These are phyloP conservation scores for Erpetoichthys calabaricus DNA, from an alignment of 2,797 vertebrate species.

Conservation along the genomic window DNA sequence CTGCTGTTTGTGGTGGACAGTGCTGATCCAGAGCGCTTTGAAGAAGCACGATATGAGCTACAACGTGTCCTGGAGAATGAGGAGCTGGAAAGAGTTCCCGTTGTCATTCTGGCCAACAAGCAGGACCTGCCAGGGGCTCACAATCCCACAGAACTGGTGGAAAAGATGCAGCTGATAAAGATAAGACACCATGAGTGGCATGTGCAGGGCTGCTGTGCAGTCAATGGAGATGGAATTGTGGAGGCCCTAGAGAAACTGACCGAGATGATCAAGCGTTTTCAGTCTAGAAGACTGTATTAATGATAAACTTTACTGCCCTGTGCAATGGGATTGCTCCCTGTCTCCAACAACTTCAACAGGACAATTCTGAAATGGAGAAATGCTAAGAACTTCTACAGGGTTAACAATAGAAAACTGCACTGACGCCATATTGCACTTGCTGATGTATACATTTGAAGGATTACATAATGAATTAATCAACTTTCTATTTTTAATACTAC, in stretches of 20 bases:
- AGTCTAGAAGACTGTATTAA: background rate
- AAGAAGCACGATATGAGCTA: conserved; percentile 14
- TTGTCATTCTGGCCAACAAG: conserved; percentile 22
- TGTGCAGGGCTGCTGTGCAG: conserved; percentile 22
- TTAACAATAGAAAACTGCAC: no score
- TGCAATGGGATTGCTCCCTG: no score
- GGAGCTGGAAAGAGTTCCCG: conserved; percentile 13
- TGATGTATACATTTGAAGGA: no score
- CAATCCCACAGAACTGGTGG: conserved; percentile 12
- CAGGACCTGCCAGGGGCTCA: conserved; percentile 23
- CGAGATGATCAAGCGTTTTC: conserved; percentile 1
- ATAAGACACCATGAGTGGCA: conserved; percentile 20
- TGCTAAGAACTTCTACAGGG: no score
- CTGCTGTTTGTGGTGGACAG: conserved; percentile 23
- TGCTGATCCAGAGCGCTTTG: conserved; percentile 15
- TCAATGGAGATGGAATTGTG: conserved; percentile 25
- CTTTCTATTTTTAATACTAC: no score
- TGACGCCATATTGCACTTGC: no score
- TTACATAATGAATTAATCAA: no score
- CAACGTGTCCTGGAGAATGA: conserved; percentile 5
- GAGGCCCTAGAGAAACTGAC: conserved; percentile 26
- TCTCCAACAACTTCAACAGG: no score
- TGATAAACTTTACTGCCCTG: no score
- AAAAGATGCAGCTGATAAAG: conserved; percentile 14
- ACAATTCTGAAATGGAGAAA: no score